Conservation (phyloP, 1,140 invertebrate genomes). For the Thaumetopoea pityocampa region DNA sequence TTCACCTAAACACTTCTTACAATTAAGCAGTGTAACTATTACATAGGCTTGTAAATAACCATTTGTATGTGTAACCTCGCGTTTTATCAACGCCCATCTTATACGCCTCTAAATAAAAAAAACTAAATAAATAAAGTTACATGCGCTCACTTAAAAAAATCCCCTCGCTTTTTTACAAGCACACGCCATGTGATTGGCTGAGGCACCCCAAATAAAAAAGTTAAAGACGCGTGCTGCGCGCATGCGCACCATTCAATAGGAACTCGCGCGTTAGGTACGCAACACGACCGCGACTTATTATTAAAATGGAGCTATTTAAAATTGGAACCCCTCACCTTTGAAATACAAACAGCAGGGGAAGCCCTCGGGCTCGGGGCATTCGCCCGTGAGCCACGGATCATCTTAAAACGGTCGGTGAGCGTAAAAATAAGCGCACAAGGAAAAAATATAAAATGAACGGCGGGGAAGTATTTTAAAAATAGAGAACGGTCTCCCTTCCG, state of each 20-base stretch:
- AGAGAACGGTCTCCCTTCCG: slow-evolving; percentile 55
- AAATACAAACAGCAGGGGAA: too few species aligned
- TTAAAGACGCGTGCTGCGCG: slow-evolving; percentile 54
- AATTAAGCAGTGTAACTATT: too few species aligned
- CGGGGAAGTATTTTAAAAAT: slow-evolving; percentile 72
- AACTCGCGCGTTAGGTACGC: slow-evolving; percentile 50
- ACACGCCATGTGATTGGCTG: slow-evolving; percentile 51
- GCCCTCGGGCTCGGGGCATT: too few species aligned
- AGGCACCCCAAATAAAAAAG: slow-evolving; percentile 57
- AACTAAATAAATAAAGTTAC: slow-evolving; percentile 15
- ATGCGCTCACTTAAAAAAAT: slow-evolving; percentile 36
- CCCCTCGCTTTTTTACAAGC: slow-evolving; percentile 40
- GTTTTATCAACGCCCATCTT: slow-evolving; percentile 11
- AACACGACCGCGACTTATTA: slow-evolving; percentile 62
- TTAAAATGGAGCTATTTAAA: slow-evolving; percentile 48
- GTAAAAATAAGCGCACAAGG: slow-evolving; percentile 58
- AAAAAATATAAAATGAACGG: slow-evolving; percentile 71
- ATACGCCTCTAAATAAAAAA: slow-evolving; percentile 36
- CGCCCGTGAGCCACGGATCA: slow-evolving; percentile 24
- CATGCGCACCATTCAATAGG: slow-evolving; percentile 54
- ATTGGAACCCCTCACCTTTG: slow-evolving; percentile 30
- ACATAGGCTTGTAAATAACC: too few species aligned
- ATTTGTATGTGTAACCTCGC: not conserved
- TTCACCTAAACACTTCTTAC: too few species aligned
- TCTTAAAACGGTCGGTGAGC: slow-evolving; percentile 30